Base-by-base conservation (phyloP, 2,797 vertebrate species). In the Oryzias dopingdopingensis region DNA sequence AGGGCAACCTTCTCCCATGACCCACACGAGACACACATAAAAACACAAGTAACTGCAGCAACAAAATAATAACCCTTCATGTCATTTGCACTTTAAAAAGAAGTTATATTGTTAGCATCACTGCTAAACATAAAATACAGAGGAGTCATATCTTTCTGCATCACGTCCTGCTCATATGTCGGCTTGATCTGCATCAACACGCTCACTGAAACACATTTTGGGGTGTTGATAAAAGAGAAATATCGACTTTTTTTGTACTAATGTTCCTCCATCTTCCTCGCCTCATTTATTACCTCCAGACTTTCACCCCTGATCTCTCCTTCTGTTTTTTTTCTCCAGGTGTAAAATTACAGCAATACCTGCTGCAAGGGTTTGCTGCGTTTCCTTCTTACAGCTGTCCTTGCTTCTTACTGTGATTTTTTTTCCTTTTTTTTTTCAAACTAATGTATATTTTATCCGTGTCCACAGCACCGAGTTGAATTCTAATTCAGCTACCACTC, bases 401-500 rank as follows among this genome's bases (percentile, higher is more conserved):
- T 26, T 53, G 53, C 37, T 56, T 16, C 42, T 40, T 16, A 51
- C 48, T 49, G 48, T 16, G 56, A 52, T 70, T 26, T 20, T 32
- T 32, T 32, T 32, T 18, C 1, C 18, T 2, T 20, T 20, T 65
- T 59, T 56, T 37, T 42, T 44, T 57, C 13, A 8, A 26, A 42
- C 47, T 56, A 53, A 44, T 37, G 32, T 37, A 26, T 13, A n/a
- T 18, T 18, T n/a, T 45, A 45, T 45, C 7, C 44, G 12, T 18
- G 47, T 68, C 58, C 60, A 54, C 56, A 2, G 0, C 52, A 37
- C 41, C 47, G 70, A 59, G 64, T 56, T 7, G 70, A 75, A 80
- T 84, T 63, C 66, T 60, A 69, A 82, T 82, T 73, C 51, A 32
- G 40, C 65, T 75, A 72, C 54, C 70, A 75, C 62, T 59, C 57